Evolutionary conservation across 2,113 vertebrate species (phyloP).

Genomic region (Thamnophis sirtalis): DNA sequence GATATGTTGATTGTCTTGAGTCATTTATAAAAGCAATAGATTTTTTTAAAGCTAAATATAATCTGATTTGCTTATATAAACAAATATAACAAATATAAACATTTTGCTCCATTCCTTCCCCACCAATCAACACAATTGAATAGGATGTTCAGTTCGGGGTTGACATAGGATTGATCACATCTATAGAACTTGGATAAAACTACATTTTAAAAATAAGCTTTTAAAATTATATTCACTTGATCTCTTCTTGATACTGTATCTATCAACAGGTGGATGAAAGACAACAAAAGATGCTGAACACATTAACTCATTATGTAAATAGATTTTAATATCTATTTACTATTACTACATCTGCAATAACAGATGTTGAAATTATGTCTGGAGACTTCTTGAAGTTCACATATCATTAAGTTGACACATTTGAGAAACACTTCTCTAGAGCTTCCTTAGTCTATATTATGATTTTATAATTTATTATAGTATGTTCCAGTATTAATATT

Average conservation of each 20-base stretch:
- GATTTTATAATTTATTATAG: background rate
- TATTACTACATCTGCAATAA: background rate
- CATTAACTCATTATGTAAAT: background rate
- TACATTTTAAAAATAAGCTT: background rate
- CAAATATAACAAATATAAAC: too few relatives aligned
- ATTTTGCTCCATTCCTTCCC: background rate
- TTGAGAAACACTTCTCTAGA: background rate
- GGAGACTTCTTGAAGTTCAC: background rate
- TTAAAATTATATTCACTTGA: slow-evolving; percentile 20
- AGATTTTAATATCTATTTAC: too few relatives aligned
- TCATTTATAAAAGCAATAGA: background rate
- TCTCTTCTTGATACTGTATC: background rate
- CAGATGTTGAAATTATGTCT: background rate
- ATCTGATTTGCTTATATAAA: slow-evolving; percentile 34
- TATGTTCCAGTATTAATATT: background rate
- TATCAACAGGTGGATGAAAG: slow-evolving; percentile 1
- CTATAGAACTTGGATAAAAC: background rate
- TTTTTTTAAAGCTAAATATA: background rate
- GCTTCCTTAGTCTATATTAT: background rate
- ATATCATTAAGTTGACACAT: background rate
- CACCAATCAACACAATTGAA: background rate
- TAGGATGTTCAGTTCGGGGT: too few relatives aligned
- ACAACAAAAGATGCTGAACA: background rate
- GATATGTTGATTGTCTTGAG: background rate
- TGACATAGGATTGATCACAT: slow-evolving; percentile 7